Percentiles rank a stretch among this genome's conserved stretches.
These are phyloP conservation scores for Schizothorax lantsangensis DNA, from an alignment of 2,797 vertebrate genomes.

Conservation along the genomic window DNA sequence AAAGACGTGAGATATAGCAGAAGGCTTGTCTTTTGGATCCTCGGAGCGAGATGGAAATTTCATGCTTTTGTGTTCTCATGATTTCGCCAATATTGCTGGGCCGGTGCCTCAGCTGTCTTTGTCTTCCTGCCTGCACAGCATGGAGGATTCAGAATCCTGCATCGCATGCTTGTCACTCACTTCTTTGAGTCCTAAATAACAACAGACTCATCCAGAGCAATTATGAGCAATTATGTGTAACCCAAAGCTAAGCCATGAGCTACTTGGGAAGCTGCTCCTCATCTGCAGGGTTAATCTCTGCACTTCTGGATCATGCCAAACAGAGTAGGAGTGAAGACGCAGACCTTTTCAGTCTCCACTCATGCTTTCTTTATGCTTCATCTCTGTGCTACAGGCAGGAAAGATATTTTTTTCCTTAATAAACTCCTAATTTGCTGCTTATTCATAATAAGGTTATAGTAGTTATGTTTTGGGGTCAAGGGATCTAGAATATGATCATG, in stretches of 20 bases:
- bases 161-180: neutral
- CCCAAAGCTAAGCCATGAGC: constrained; percentile 34
- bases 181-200: constrained; percentile 28
- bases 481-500: neutral
- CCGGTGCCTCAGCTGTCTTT: neutral
- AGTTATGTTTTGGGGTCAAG: neutral
- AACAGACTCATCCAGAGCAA: constrained; percentile 11
- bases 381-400: constrained; percentile 5
- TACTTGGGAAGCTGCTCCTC: constrained; percentile 16
- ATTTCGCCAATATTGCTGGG: neutral
- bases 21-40: constrained; percentile 12
- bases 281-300: constrained; percentile 32
- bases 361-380: neutral
- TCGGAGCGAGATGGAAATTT: neutral
- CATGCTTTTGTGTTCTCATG: neutral
- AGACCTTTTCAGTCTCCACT: constrained; percentile 7
- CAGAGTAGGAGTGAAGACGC: constrained; percentile 5
- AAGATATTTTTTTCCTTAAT: neutral
- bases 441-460: neutral
- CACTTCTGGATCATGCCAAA: constrained; percentile 31
- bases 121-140: neutral
- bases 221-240: constrained; percentile 43
- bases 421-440: neutral
- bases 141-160: constrained; percentile 3
- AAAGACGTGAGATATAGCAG: constrained; percentile 6